Percentiles rank a stretch among this genome's conserved stretches.
Evolutionary conservation across 2,797 vertebrate genomes (phyloP).

Genomic region (Chaunax sp.): DNA sequence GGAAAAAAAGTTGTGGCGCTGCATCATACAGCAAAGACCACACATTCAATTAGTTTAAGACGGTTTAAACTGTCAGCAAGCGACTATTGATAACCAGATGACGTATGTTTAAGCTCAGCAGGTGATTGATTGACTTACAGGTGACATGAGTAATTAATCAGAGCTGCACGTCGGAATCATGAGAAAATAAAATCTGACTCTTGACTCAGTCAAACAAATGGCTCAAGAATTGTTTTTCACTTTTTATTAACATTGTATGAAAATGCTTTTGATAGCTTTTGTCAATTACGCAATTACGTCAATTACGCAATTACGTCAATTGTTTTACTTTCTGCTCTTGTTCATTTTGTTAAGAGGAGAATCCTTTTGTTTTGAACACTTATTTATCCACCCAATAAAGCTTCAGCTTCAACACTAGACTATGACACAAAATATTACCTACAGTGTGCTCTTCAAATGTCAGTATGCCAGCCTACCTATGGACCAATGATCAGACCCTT

Average conservation of each 20-base stretch:
- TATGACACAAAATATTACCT: conserved; percentile 57
- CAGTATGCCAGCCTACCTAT: no score
- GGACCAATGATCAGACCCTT: conserved; percentile 49
- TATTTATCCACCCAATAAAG: no score
- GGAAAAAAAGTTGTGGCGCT: no score
- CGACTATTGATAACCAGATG: conserved; percentile 5
- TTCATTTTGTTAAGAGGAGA: conserved; percentile 37
- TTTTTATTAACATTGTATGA: no score
- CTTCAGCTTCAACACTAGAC: conserved; percentile 31
- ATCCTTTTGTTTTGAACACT: conserved; percentile 49
- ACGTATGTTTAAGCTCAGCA: neutral
- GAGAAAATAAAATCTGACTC: neutral
- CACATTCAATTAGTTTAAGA: no score
- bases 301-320: no score
- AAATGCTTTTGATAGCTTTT: no score
- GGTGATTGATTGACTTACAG: conserved; percentile 12
- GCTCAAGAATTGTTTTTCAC: conserved; percentile 15
- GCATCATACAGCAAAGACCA: no score
- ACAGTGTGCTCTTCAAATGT: conserved; percentile 52
- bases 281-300: no score
- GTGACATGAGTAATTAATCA: conserved; percentile 14
- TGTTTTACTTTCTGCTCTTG: conserved; percentile 21
- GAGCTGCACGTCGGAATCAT: neutral
- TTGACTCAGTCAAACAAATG: conserved; percentile 4
- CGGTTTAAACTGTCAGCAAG: no score